phyloP scores from a whole-genome alignment of 2,797 vertebrate genomes.

The Botia kubotai region DNA sequence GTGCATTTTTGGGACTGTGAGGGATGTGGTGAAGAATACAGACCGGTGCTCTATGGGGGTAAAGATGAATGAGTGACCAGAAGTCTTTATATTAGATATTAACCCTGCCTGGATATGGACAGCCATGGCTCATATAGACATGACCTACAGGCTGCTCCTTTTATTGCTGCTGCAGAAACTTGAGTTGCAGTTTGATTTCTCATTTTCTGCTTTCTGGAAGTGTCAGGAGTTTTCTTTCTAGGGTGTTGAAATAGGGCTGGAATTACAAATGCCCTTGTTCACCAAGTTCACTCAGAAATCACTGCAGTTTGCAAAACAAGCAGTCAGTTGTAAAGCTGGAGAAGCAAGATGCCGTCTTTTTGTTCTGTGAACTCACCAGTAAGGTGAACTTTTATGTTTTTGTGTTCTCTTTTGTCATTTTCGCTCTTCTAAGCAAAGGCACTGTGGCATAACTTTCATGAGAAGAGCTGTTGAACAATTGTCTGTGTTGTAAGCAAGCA shows the following conservation, averaged over 20 bases:
- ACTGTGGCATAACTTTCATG: conserved; percentile 63
- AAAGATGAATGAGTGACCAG: conserved; percentile 51
- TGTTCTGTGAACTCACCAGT: conserved; percentile 27
- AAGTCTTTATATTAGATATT: conserved; percentile 61
- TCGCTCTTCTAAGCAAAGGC: conserved; percentile 39
- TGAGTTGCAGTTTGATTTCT: conserved; percentile 43
- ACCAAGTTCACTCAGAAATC: conserved; percentile 23
- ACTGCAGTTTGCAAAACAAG: conserved; percentile 22
- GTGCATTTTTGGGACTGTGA: conserved; percentile 61
- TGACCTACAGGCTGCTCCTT: conserved; percentile 48
- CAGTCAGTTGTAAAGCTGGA: conserved; percentile 37
- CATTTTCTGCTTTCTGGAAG: conserved; percentile 28
- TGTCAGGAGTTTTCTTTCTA: not conserved
- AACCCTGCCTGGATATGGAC: conserved; percentile 54
- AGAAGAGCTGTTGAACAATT: conserved; percentile 63
- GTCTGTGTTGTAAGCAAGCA: conserved; percentile 65
- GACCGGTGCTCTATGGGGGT: conserved; percentile 46
- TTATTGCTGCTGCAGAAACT: conserved; percentile 44
- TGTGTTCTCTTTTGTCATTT: conserved; percentile 37
- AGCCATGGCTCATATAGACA: conserved; percentile 55
- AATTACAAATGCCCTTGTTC: conserved; percentile 34
- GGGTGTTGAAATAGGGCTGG: conserved; percentile 3
- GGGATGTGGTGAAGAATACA: conserved; percentile 57
- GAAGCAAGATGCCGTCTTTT: conserved; percentile 27
- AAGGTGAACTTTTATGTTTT: not conserved